Evolutionary conservation across 2,797 vertebrate genomes (phyloP).

Genomic region (Lithobates pipiens): DNA sequence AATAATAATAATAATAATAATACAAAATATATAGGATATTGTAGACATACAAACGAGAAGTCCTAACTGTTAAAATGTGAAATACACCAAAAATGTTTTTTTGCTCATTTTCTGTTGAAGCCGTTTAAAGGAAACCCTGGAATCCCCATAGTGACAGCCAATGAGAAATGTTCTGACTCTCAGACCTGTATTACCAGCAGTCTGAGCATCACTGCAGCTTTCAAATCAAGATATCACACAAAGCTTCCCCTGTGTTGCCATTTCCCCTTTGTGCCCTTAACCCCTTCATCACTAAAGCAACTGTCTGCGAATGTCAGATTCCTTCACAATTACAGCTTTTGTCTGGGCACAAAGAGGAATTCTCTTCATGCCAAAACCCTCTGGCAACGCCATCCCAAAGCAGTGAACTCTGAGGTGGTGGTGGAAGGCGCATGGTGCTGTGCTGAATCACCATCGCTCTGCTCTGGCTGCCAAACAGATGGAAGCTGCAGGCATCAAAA

Average conservation of each 20-base stretch:
- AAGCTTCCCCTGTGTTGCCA: constrained; percentile 47
- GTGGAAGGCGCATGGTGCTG: constrained; percentile 6
- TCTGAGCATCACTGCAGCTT: not conserved
- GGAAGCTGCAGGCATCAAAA: constrained; percentile 2
- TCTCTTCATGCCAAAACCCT: constrained; percentile 55
- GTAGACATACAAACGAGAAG: not conserved
- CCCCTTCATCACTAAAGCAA: constrained; percentile 60
- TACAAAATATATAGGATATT: not conserved
- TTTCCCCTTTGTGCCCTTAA: constrained; percentile 51
- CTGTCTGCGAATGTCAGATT: constrained; percentile 55
- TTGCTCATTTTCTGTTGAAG: not conserved
- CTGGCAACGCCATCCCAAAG: constrained; percentile 49
- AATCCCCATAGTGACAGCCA: not conserved
- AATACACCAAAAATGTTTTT: not conserved
- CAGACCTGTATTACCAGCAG: constrained; percentile 7
- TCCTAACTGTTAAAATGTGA: no score
- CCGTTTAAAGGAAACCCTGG: not conserved
- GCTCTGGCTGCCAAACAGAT: constrained; percentile 18
- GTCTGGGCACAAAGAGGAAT: constrained; percentile 57
- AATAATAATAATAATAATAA: not conserved
- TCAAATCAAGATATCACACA: constrained; percentile 28
- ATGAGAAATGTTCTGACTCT: not conserved
- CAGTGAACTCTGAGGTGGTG: constrained; percentile 41
- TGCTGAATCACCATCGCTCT: not conserved
- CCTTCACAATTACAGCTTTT: constrained; percentile 58